phyloP scores from a whole-genome alignment of 2,113 vertebrate genomes.

The Dasyurus viverrinus region DNA sequence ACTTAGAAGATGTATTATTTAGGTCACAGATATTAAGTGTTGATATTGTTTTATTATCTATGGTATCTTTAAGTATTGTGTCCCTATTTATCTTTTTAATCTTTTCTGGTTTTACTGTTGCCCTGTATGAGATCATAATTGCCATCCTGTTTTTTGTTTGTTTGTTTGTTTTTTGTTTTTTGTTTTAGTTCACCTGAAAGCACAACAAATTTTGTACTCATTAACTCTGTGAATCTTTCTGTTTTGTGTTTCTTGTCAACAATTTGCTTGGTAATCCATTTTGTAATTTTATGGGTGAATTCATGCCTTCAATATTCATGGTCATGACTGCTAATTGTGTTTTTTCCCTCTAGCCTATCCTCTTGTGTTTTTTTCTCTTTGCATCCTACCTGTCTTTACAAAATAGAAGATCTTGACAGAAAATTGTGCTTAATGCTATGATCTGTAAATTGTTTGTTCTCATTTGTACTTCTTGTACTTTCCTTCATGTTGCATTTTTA shows the following conservation, averaged over 20 bases:
- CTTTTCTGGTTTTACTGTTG: neutral
- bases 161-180: neutral
- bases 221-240: neutral
- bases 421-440: neutral
- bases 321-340: neutral
- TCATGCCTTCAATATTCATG: neutral
- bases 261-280: neutral
- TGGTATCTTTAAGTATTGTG: neutral
- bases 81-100: neutral
- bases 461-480: neutral
- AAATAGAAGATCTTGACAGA: neutral
- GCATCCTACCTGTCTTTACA: neutral
- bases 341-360: neutral
- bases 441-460: neutral
- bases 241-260: neutral
- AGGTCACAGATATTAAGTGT: neutral
- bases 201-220: neutral
- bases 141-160: neutral
- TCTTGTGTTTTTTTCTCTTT: neutral
- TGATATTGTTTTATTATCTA: neutral
- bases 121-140: neutral
- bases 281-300: neutral
- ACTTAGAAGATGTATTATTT: neutral
- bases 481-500: neutral
- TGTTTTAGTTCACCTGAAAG: neutral